Conservation (phyloP, 2,113 vertebrate genomes). For the Speoplatyrhinus poulsoni region DNA sequence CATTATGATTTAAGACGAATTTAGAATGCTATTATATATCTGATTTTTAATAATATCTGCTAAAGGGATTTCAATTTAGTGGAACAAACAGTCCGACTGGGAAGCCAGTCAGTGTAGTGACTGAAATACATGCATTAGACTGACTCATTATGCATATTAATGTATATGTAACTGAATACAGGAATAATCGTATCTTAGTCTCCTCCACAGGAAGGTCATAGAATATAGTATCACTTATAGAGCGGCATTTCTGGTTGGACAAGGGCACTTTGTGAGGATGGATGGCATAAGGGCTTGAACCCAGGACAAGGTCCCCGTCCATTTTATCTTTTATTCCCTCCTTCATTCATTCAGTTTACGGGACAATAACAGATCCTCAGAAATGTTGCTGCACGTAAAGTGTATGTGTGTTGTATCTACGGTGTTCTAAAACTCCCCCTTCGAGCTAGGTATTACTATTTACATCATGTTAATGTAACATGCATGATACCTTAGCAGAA, state of each 20-base stretch:
- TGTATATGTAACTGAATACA: not conserved
- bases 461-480: too few species aligned
- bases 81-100: not conserved
- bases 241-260: too few species aligned
- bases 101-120: not conserved
- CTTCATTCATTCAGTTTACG: too few species aligned
- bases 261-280: not conserved
- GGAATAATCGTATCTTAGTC: not conserved
- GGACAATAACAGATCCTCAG: not conserved
- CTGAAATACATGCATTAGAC: not conserved
- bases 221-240: too few species aligned
- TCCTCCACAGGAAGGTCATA: too few species aligned
- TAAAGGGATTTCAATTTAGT: slow-evolving; percentile 15
- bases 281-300: not conserved
- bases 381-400: not conserved
- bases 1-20: slow-evolving; percentile 41
- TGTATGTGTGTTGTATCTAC: too few species aligned
- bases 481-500: too few species aligned
- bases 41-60: slow-evolving; percentile 43
- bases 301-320: too few species aligned
- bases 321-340: too few species aligned
- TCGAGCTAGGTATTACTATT: too few species aligned
- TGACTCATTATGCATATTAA: not conserved
- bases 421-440: too few species aligned
- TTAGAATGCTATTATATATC: slow-evolving; percentile 50